Base-by-base conservation (phyloP, 2,797 vertebrate genomes). In the Silurus aristotelis region DNA sequence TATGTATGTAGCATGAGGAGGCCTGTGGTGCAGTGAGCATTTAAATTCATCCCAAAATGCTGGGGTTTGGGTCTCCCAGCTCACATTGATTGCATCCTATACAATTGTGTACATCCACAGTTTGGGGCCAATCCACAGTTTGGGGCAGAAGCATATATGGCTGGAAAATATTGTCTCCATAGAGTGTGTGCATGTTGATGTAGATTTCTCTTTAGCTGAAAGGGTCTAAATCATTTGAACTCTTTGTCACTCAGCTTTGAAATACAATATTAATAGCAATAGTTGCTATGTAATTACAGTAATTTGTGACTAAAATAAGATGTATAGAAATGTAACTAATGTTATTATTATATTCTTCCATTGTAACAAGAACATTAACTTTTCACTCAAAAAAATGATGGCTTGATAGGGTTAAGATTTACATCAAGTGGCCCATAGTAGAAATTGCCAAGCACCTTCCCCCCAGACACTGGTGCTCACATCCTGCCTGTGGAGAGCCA, bases 401-500 rank as follows among this genome's bases (percentile, higher is more conserved):
- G 12, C 7, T 56, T 25, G 25, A 60, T 38, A 60, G n/a, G 72
- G 52, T 75, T 55, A 55, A 20, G 8, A 1, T 27, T 4, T 76
- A 56, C 5, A 22, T 60, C 5, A 77, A 15, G 2, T 17, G n/a
- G 72, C 13, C 48, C 15, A 27, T 25, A 77, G 56, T 14, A 60
- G 1, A 38, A 60, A 6, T 31, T 58, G 9, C 9, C 55, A 13
- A 38, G 27, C 27, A 77, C 55, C 25, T n/a, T 66, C 27, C 80
- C 55, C 13, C 10, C 12, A 1, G 27, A 17, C 20, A 20, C 20
- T 6, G 15, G 31, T 13, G 68, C 80, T 58, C 58, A 17, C 63
- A 66, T 25, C 58, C 58, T n/a, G n/a, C 72, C 81, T 20, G 56
- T 20, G 56, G 56, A 79, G 75, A 43, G 55, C 70, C 52, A 72